Evolutionary conservation across 2,888 invertebrate species (phyloP), one percentile per base, ranked within the genome.

Genomic region (Poecilobothrus nobilitatus): DNA sequence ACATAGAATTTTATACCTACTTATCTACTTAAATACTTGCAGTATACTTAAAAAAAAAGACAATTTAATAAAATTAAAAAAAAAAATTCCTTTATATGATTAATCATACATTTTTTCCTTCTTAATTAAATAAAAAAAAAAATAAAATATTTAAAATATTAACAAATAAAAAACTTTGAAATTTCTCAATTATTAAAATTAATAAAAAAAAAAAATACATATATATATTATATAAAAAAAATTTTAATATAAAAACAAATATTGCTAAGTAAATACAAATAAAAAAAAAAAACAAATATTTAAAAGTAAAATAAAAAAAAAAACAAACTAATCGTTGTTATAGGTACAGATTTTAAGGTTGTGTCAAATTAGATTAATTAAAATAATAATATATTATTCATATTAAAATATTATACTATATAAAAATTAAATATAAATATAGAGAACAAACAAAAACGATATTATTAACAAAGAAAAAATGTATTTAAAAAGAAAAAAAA

Each of bases 291-390:
- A 18, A 53, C 2, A 15, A 53, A 53, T 18, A 18, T 15, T 18
- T 53, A 18, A 53, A 12, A 41, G 9, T 3, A 6, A 53, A 53
- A 18, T 18, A 53, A 53, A 3, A 18, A 18, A 18, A 53, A 9
- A 53, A 18, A n/a, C 5, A 18, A 53, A 44, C 44, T 44, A 53
- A 53, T 53, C 53, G 53, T 53, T 53, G 53, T 53, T 53, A 53
- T 53, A 53, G 53, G 53, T 53, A 53, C 53, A 53, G 53, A 53
- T 53, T 53, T 12, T 53, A 53, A 53, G 53, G 53, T 53, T 53
- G 53, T 53, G 53, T 53, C 53, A 53, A 53, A 53, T 53, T 53
- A 53, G 53, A 53, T 53, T 53, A 53, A 53, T 53, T 2, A 53
- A 53, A n/a, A n/a, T n/a, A n/a, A n/a, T n/a, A 9, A 18, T 53